Percentiles rank a stretch among this genome's conserved stretches.
Evolutionary conservation across 2,113 vertebrate species (phyloP).

Genomic region (Acrocephalus kingi): DNA sequence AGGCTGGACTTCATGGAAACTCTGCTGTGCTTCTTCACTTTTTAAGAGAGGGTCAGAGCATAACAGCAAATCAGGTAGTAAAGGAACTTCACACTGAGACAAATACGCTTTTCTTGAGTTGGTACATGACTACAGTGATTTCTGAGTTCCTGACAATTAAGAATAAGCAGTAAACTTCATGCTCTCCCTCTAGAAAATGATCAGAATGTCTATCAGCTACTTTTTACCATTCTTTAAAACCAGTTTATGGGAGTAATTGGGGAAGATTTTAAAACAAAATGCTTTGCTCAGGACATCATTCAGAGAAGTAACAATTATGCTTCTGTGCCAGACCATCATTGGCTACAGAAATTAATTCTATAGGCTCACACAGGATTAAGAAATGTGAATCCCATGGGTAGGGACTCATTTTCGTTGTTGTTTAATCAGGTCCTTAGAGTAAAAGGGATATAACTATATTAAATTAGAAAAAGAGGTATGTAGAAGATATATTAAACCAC

Average conservation of each 20-base stretch:
- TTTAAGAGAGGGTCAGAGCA: neutral
- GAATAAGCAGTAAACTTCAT: neutral
- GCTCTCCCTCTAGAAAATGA: neutral
- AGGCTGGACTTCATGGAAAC: neutral
- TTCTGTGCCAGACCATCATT: slow-evolving; percentile 22
- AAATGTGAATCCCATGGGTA: neutral
- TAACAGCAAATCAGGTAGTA: neutral
- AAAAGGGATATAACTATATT: slow-evolving; percentile 29
- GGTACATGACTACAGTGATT: neutral
- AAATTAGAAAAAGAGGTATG: slow-evolving; percentile 41
- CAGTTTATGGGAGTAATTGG: neutral
- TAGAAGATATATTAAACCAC: slow-evolving; percentile 36
- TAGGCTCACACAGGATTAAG: neutral
- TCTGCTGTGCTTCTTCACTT: slow-evolving; percentile 29
- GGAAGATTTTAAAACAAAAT: neutral
- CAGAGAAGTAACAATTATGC: slow-evolving; percentile 31
- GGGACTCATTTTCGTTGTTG: neutral
- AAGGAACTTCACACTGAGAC: neutral
- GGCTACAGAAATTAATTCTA: slow-evolving; percentile 20
- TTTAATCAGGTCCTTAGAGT: slow-evolving; percentile 33
- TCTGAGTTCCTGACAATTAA: neutral
- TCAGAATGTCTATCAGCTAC: neutral
- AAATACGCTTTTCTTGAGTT: neutral
- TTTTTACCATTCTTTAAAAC: slow-evolving; percentile 5
- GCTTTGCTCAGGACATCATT: neutral